phyloP scores from a whole-genome alignment of 2,113 vertebrate species.

The Conger conger region DNA sequence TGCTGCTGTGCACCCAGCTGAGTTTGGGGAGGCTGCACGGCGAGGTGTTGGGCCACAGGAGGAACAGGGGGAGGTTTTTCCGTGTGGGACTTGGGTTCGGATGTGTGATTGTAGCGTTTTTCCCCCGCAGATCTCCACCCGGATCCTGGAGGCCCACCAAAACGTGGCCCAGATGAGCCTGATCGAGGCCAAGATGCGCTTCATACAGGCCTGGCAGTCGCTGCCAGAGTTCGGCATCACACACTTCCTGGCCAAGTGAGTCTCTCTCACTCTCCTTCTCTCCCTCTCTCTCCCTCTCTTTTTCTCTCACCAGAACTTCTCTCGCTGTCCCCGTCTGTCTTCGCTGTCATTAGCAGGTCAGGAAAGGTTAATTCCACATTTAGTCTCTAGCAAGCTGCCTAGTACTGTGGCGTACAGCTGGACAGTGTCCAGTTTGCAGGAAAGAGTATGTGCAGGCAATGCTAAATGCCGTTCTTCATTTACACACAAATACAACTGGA shows the following conservation, averaged over 20 bases:
- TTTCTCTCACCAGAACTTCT: not conserved
- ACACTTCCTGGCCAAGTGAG: constrained; percentile 94
- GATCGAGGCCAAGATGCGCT: constrained; percentile 97
- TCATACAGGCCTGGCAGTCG: constrained; percentile 98
- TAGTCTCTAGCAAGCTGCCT: not conserved
- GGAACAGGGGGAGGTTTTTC: not conserved
- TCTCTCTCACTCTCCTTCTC: constrained; percentile 16
- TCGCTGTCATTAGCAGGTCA: not conserved
- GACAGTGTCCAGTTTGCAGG: not conserved
- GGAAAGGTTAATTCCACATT: not conserved
- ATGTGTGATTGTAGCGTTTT: constrained; percentile 23
- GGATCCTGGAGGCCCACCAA: constrained; percentile 96
- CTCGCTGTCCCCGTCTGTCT: not conserved
- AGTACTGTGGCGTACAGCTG: not conserved
- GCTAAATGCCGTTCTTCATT: not conserved
- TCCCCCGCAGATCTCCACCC: constrained; percentile 81
- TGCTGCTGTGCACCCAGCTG: not conserved
- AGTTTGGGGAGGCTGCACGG: not conserved
- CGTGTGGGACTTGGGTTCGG: not conserved
- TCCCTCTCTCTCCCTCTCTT: constrained; percentile 9
- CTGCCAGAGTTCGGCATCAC: constrained; percentile 97
- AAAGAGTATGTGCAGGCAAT: not conserved
- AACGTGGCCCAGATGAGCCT: constrained; percentile 99
- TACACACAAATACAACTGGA: not conserved
- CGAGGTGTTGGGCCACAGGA: not conserved